Conservation (phyloP, 2,888 invertebrate species). For the Cephus rjabovi region DNA sequence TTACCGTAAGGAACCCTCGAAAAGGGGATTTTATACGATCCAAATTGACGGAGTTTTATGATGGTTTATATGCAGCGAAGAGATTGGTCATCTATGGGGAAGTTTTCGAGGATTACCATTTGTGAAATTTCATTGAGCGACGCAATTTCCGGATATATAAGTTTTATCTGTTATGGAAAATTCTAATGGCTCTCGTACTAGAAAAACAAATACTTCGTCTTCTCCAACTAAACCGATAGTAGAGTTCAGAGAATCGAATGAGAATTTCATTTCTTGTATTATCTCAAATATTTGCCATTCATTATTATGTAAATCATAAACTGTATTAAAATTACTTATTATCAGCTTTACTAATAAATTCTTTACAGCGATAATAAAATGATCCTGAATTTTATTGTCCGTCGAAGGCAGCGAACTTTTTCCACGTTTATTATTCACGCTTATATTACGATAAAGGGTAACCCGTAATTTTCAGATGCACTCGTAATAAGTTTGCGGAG, state of each 20-base stretch:
- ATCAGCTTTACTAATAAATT: too few species aligned
- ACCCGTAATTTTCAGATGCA: too few species aligned
- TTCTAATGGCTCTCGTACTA: neutral
- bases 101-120: neutral
- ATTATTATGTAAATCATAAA: neutral
- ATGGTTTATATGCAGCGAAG: neutral
- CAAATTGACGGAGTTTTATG: neutral
- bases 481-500: too few species aligned
- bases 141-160: neutral
- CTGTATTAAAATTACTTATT: too few species aligned
- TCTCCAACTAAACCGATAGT: neutral
- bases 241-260: neutral
- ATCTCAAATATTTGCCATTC: neutral
- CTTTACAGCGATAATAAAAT: too few species aligned
- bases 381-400: too few species aligned
- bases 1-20: neutral
- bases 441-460: too few species aligned
- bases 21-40: neutral
- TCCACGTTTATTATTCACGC: too few species aligned
- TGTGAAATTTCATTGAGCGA: neutral
- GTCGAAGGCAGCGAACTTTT: too few species aligned
- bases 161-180: neutral
- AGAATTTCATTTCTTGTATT: neutral
- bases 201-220: neutral
- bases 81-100: neutral